Evolutionary conservation across 2,113 vertebrate genomes (phyloP).

Genomic region (Naja naja): DNA sequence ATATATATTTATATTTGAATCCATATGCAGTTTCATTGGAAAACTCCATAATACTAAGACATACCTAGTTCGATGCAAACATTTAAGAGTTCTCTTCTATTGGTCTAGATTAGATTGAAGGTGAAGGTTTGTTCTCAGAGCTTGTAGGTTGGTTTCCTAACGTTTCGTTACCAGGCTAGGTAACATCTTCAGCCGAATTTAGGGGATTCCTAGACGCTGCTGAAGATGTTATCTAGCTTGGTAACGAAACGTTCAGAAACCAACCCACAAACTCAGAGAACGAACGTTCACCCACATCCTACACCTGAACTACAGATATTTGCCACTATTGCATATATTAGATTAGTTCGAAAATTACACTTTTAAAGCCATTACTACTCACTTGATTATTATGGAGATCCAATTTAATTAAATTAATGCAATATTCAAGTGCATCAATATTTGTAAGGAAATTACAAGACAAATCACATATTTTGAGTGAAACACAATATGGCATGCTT

Average conservation of each 20-base stretch:
- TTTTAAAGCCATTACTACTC: constrained; percentile 4
- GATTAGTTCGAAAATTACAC: not conserved
- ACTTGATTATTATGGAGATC: constrained; percentile 72
- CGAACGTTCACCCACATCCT: no score
- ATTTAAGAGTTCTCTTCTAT: not conserved
- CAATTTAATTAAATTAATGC: constrained; percentile 67
- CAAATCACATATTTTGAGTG: constrained; percentile 65
- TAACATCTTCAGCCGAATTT: no score
- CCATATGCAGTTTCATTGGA: not conserved
- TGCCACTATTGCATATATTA: not conserved
- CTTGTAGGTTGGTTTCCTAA: no score
- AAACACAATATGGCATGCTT: constrained; percentile 52
- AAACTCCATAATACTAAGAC: not conserved
- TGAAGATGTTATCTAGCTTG: no score
- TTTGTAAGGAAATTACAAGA: constrained; percentile 64
- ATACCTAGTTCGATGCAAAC: not conserved
- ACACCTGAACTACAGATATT: no score
- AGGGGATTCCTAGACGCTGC: no score
- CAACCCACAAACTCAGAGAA: no score
- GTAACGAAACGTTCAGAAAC: no score
- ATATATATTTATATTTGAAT: not conserved
- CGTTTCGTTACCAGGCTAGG: no score
- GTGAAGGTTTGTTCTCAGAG: no score
- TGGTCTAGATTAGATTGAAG: not conserved
- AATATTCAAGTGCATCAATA: constrained; percentile 60